Base-by-base conservation (phyloP, 1,140 invertebrate species). In the Drosophila kohkoa region DNA sequence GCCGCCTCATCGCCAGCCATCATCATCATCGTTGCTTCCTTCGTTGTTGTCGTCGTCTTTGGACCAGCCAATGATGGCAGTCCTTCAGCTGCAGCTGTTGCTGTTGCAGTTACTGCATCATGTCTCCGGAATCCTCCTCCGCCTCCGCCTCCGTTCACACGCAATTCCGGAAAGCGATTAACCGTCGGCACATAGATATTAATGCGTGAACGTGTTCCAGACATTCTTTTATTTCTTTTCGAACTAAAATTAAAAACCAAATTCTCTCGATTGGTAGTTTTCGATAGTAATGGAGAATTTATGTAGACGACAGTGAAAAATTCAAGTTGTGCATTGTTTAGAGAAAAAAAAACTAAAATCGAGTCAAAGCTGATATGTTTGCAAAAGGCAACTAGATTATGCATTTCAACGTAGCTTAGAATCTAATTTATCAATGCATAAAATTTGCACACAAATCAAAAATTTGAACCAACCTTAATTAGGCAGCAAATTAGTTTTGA, bases 161-260 rank as follows among this genome's bases (percentile, higher is more conserved):
- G 58, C 8, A 73, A 20, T 15, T 80, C 81, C 7, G 81, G 68
- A 6, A 85, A 83, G 2, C 38, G 63, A n/a, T 51, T 77, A 1
- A 74, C 51, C 10, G 55, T 11, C 2, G 81, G 81, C 10, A 54
- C 48, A 30, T 30, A 77, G 6, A 83, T 45, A 41, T 83, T 74
- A 2, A 83, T 85, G 5, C 38, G 45, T 5, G 55, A 13, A 13
- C 64, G 16, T n/a, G 8, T 5, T n/a, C 8, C 7, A 1, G 55
- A 49, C 77, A 79, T 79, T 1, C 13, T 67, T 25, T 4, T 20
- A 20, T 25, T 25, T 25, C 20, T 25, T 25, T 25, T 25, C 20
- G 3, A 25, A 25, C 20, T 25, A 25, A 25, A 10, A 11, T 30
- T 16, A 10, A 15, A 1, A 15, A 15, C 2, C 8, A 41, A 41